These are phyloP conservation scores for Clostera curtula DNA, from an alignment of 2,888 invertebrate species.

Conservation along the genomic window DNA sequence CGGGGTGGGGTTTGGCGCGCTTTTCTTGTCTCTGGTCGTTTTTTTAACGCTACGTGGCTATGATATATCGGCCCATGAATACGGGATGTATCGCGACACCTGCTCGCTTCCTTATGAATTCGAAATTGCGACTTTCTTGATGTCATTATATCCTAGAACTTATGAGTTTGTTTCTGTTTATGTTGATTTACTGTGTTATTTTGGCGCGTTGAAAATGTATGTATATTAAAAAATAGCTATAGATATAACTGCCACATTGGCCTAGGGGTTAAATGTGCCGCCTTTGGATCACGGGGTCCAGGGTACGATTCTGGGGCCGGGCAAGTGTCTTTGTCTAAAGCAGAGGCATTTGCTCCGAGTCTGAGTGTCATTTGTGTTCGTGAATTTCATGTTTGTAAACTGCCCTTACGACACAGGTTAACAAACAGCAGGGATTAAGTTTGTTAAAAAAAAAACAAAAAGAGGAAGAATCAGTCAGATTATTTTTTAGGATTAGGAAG, in stretches of 20 bases:
- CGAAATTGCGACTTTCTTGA: conserved; percentile 53
- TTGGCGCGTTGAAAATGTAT: conserved; percentile 8
- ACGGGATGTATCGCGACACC: conserved; percentile 67
- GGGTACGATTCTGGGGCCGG: no score
- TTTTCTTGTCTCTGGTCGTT: conserved; percentile 34
- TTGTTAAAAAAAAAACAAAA: no score
- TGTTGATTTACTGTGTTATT: conserved; percentile 15
- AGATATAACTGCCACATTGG: conserved; percentile 5
- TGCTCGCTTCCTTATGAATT: conserved; percentile 64
- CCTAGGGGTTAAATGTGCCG: no score
- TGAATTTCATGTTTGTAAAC: no score
- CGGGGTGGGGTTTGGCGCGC: conserved; percentile 41
- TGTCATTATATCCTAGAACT: conserved; percentile 44
- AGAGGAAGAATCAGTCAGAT: no score
- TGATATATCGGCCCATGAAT: conserved; percentile 73
- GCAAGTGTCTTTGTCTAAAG: no score
- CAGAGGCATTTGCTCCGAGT: no score
- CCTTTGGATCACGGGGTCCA: no score
- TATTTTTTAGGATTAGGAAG: no score
- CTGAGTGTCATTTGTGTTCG: no score
- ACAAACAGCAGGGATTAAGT: no score
- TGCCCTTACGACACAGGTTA: no score
- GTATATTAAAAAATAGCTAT: conserved; percentile 5
- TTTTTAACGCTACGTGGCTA: conserved; percentile 40
- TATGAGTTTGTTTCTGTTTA: conserved; percentile 19